phyloP scores from a whole-genome alignment of 2,113 vertebrate genomes.

The Eonycteris spelaea region DNA sequence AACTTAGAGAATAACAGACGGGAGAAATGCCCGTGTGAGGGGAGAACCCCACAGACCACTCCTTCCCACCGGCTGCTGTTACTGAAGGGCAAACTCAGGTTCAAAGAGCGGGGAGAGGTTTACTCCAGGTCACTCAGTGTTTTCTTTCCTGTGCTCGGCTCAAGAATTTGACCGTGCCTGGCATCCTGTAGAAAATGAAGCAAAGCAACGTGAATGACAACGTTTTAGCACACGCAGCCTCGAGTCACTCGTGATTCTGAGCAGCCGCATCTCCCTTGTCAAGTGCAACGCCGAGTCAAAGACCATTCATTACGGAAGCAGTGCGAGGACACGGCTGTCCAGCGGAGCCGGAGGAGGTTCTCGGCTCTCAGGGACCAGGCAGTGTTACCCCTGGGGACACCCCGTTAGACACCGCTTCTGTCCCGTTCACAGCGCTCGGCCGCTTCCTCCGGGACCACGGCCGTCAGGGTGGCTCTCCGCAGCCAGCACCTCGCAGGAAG shows the following conservation, averaged over 20 bases:
- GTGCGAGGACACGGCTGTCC: background rate
- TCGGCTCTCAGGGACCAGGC: background rate
- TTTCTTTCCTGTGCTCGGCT: background rate
- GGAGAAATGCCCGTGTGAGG: background rate
- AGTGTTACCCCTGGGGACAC: background rate
- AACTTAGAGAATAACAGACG: background rate
- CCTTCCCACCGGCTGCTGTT: background rate
- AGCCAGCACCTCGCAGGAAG: background rate
- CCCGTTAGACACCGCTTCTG: fast-evolving
- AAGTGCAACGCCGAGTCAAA: background rate
- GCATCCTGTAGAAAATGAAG: background rate
- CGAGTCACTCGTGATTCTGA: background rate
- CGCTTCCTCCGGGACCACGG: background rate
- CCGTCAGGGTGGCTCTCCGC: fast-evolving
- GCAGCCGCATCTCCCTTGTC: background rate
- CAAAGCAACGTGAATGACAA: background rate
- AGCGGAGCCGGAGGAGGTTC: background rate
- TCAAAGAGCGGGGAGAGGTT: background rate
- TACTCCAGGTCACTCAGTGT: background rate
- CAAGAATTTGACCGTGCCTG: background rate
- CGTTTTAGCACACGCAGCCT: background rate
- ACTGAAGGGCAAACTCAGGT: background rate
- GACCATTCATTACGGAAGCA: background rate
- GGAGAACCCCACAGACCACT: background rate
- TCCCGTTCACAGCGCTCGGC: fast-evolving